Base-by-base conservation (phyloP, 2,888 invertebrate genomes). In the Phaedon cochleariae region DNA sequence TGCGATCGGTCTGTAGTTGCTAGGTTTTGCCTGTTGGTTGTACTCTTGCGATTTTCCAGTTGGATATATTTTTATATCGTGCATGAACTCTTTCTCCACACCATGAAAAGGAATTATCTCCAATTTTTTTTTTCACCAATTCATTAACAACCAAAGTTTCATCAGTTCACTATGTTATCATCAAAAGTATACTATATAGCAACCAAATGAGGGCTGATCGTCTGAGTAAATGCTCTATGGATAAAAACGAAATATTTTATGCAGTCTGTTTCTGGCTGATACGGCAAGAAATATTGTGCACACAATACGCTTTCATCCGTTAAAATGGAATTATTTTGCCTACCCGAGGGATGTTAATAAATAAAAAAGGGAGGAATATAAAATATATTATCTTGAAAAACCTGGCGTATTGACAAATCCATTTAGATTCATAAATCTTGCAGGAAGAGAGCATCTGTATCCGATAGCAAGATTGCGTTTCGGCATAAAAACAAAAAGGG, bases 341-440 rank as follows among this genome's bases (percentile, higher is more conserved):
- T 46, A 4, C 45, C 57, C 21, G 10, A n/a, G 26, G 22, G 45
- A 58, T 45, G 52, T 37, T 54, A 37, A 48, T 46, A 48, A 54
- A 59, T 41, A 21, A 64, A 57, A 54, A 51, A 34, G 37, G 7
- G 26, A 21, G 48, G 55, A 22, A 53, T 52, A 41, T 59, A 58
- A 34, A 26, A 62, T 65, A 62, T 65, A 64, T 64, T 53, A 62
- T 62, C 61, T 45, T 46, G 58, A 58, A 53, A 46, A 65, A 54
- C 62, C 57, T 65, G 65, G 62, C 65, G 55, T 65, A 65, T 65
- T 65, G 65, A 62, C 62, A 62, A 62, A 65, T 62, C 62, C 65
- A 65, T 65, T 59, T 61, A 54, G 59, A 55, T 58, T 62, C 65
- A 65, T 65, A 65, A 65, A 65, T 65, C 65, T 62, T 59, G 21